Evolutionary conservation across 1,140 invertebrate genomes (phyloP), one percentile per base, ranked within the genome.

Genomic region (Scylla paramamosain): DNA sequence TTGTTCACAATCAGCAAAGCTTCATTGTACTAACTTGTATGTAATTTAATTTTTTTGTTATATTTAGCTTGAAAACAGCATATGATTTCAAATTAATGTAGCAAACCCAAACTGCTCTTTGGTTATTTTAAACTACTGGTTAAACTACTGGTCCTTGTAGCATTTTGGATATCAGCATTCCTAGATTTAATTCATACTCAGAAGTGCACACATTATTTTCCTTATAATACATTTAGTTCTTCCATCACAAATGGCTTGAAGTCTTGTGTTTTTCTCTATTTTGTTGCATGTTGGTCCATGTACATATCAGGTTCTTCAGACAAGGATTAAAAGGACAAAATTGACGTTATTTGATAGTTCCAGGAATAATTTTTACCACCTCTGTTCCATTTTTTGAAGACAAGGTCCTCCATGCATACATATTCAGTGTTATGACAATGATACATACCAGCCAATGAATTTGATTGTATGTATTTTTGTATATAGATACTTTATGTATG

Each of bases 391-490:
- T 59, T 77, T 77, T 25, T 25, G 20, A 77, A 77, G 67, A 25
- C n/a, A 0, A 77, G n/a, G 67, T 77, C n/a, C 67, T 91, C 59
- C 89, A 46, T 84, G 89, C 88, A 94, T 94, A 90, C 93, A 94
- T 94, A 94, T 82, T 94, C 87, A 94, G 91, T 94, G 83, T 91
- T 94, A 94, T 94, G 67, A 91, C 93, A 94, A 94, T 91, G 87
- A 94, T 94, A 94, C 93, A 94, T 94, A 94, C 93, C 82, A 90
- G 86, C 48, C 88, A 91, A 91, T 45, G 16, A 91, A 94, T 28
- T 48, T 94, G 93, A 59, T 83, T 94, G 93, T 94, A 94, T 94
- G 93, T 94, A 94, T 94, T 90, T 94, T 94, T 94, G 93, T 94
- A 91, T 94, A 94, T 91, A 94, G 25, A 31, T 94, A 86, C 82